These are phyloP conservation scores for Cecidostiba fungosa DNA, from an alignment of 2,888 invertebrate genomes.

Conservation along the genomic window DNA sequence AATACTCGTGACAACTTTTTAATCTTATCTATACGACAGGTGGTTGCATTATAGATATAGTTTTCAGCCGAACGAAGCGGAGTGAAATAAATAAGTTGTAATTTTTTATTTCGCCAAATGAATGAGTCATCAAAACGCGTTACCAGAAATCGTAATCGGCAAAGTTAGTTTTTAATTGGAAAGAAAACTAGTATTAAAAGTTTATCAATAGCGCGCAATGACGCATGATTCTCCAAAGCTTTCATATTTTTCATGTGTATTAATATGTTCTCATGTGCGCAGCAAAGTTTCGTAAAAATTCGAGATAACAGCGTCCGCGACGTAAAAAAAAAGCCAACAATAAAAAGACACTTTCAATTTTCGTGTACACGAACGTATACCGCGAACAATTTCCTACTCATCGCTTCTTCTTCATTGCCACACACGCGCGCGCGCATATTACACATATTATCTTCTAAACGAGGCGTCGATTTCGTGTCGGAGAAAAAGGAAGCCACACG, in stretches of 20 bases:
- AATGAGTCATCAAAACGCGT: too few species aligned
- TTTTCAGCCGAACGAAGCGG: not conserved
- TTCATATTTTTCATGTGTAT: not conserved
- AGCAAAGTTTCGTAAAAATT: not conserved
- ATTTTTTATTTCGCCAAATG: too few species aligned
- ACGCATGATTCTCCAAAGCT: not conserved
- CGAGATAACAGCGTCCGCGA: not conserved
- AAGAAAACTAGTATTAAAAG: not conserved
- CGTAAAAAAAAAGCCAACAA: not conserved
- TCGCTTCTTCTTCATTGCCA: slow-evolving; percentile 17
- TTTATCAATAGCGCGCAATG: not conserved
- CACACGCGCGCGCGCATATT: not conserved
- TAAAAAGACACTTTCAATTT: slow-evolving; percentile 9
- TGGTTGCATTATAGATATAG: not conserved
- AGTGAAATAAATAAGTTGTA: too few species aligned
- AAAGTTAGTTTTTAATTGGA: not conserved
- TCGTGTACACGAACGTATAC: not conserved
- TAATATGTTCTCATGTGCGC: too few species aligned
- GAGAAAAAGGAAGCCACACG: not conserved
- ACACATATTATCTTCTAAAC: slow-evolving; percentile 32
- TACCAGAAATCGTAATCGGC: not conserved
- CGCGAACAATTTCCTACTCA: not conserved
- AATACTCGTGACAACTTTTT: not conserved
- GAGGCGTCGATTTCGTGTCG: slow-evolving; percentile 41
- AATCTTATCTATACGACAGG: not conserved